Base-by-base conservation (phyloP, 2,113 vertebrate species). In the Tyrannus savana region DNA sequence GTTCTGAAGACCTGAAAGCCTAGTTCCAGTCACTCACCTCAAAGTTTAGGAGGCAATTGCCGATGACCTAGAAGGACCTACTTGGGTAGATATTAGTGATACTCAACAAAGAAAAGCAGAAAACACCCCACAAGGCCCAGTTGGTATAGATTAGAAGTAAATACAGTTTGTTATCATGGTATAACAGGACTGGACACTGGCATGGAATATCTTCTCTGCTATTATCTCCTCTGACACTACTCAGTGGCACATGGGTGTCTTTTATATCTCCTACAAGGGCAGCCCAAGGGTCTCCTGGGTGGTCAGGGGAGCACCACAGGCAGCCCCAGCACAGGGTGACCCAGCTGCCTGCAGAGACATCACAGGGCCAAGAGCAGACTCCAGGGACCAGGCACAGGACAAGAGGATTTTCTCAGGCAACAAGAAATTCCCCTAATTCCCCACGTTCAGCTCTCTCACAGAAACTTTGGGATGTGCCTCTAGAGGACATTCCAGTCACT, bases 261-360 rank as follows among this genome's bases (percentile, higher is more conserved):
- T 76, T 62, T 47, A 31, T 14, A 23, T 17, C 6, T 37, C 13
- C 9, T 35, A 19, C 55, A 58, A 53, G 59, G 14, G 19, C 62
- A 89, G 35, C 13, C 37, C 41, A 44, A 27, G 8, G 6, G 7
- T 69, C 3, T 13, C 27, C 19, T 7, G 2, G 9, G 9, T 1
- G 19, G 27, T n/a, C 59, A 62, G 28, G n/a, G 25, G 21, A 68
- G 18, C 24, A 35, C 21, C 8, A 7, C 1, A 11, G 31, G 47
- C 49, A 47, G 25, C 11, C 44, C 19, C 33, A 7, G 10, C 0
- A 2, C 31, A n/a, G 35, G n/a, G 18, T 41, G 53, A 23, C 35
- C n/a, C 0, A 0, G 6, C 6, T 27, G 15, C 35, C 50, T 46
- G 30, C 50, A 72, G 23, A 37, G 33, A 16, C 58, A 39, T 3